phyloP scores from a whole-genome alignment of 2,113 vertebrate species.

The Calidris pugnax region DNA sequence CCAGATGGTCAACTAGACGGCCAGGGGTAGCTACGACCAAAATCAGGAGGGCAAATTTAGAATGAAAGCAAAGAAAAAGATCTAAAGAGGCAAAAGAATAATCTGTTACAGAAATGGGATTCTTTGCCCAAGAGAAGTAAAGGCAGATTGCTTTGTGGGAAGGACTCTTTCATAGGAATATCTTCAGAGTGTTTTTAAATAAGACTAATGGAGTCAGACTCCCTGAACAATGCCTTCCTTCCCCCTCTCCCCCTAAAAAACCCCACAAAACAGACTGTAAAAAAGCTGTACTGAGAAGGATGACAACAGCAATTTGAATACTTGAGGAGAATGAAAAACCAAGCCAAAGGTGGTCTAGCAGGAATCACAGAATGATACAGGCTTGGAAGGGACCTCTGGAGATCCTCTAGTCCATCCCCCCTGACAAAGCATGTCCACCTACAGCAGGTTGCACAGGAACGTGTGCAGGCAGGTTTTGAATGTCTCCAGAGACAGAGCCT shows the following conservation, averaged over 20 bases:
- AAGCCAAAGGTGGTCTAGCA: neutral
- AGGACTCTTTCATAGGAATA: neutral
- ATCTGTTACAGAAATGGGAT: neutral
- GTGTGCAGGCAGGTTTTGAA: no score
- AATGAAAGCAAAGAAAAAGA: neutral
- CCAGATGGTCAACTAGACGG: constrained; percentile 92
- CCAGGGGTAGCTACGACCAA: constrained; percentile 88
- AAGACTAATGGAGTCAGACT: neutral
- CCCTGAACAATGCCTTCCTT: neutral
- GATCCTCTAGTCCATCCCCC: no score
- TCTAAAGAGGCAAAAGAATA: neutral
- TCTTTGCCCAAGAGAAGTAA: neutral
- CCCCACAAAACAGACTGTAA: neutral
- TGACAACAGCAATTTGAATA: neutral
- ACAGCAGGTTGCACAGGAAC: no score
- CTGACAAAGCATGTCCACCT: no score
- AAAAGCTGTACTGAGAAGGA: neutral
- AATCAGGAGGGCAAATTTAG: neutral
- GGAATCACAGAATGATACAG: neutral
- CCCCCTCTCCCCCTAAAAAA: neutral
- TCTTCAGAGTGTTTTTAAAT: neutral
- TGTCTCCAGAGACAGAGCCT: no score
- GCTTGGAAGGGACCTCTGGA: no score
- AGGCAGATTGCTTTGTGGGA: neutral
- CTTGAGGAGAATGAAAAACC: neutral